A percentile compares a stretch with the other conserved stretches of the same genome.
phyloP scores from a whole-genome alignment of 2,888 invertebrate genomes.

The Abrostola triplasia region DNA sequence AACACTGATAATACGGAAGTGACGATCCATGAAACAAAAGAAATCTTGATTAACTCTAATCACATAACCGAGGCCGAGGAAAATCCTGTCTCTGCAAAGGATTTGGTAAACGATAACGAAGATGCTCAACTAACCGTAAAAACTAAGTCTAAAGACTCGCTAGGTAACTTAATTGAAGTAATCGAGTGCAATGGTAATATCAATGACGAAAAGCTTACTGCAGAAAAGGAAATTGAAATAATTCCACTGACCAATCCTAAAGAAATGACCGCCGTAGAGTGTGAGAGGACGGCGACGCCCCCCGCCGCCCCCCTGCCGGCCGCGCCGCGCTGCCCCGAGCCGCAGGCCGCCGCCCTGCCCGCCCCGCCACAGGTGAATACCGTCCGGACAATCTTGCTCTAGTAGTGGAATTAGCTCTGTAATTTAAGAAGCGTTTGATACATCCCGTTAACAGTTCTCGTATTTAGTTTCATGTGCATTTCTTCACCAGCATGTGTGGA shows the following conservation, averaged over 20 bases:
- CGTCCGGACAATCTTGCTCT: constrained; percentile 76
- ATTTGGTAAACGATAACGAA: constrained; percentile 51
- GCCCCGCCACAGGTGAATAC: constrained; percentile 81
- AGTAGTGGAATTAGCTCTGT: constrained; percentile 83
- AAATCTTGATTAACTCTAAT: constrained; percentile 47
- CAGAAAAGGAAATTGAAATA: constrained; percentile 31
- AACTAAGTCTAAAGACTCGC: constrained; percentile 62
- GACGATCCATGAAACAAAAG: constrained; percentile 41
- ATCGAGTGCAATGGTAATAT: constrained; percentile 69
- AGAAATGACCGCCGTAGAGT: constrained; percentile 34
- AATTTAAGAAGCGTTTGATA: constrained; percentile 72
- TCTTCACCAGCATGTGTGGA: constrained; percentile 81
- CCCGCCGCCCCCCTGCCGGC: constrained; percentile 34
- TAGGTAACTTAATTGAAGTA: constrained; percentile 56
- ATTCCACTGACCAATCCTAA: constrained; percentile 20
- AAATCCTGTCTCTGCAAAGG: constrained; percentile 46
- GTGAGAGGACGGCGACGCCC: constrained; percentile 25
- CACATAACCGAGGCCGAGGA: constrained; percentile 51
- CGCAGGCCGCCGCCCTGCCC: constrained; percentile 40
- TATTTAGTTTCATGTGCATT: constrained; percentile 83
- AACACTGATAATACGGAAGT: constrained; percentile 50
- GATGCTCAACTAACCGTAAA: constrained; percentile 63
- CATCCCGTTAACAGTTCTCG: constrained; percentile 75
- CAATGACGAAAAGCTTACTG: constrained; percentile 42
- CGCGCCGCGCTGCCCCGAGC: constrained; percentile 37